These are phyloP conservation scores for Euplexia lucipara DNA, from an alignment of 2,888 invertebrate species.

Conservation along the genomic window DNA sequence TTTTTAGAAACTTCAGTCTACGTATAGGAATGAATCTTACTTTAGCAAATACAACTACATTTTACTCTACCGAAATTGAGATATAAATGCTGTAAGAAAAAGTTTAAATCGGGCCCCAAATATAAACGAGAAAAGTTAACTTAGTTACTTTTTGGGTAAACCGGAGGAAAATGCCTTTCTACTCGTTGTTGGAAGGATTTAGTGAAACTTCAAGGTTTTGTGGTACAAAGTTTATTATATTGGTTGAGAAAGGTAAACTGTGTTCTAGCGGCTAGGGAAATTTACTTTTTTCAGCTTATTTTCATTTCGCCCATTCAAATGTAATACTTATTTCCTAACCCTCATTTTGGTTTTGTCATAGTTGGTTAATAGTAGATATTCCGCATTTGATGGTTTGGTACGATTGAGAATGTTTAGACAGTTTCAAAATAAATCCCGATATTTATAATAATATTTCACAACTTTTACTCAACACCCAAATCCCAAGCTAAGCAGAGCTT, in stretches of 20 bases:
- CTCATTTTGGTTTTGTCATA: no score
- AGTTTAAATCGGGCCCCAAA: conserved; percentile 41
- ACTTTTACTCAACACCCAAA: no score
- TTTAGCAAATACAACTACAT: conserved; percentile 26
- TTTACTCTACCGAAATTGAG: conserved; percentile 12
- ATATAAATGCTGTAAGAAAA: conserved; percentile 20
- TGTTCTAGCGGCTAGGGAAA: conserved; percentile 17
- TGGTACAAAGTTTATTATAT: conserved; percentile 16
- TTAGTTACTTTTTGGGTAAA: conserved; percentile 27
- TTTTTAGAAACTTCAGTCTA: conserved; percentile 4
- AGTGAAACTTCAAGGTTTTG: conserved; percentile 15
- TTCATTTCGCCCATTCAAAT: not conserved
- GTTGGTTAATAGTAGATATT: no score
- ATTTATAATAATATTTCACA: no score
- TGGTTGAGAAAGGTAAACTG: not conserved
- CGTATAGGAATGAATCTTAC: conserved; percentile 13
- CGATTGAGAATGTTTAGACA: no score
- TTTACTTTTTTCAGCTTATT: not conserved
- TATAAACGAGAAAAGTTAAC: conserved; percentile 47
- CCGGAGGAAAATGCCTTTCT: conserved; percentile 22
- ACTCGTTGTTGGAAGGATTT: conserved; percentile 18
- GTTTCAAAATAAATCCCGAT: no score
- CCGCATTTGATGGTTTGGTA: not conserved
- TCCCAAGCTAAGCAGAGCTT: no score
- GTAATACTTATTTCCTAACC: no score